Conservation (phyloP, 1,140 invertebrate species). For the Epicauta chinensis region DNA sequence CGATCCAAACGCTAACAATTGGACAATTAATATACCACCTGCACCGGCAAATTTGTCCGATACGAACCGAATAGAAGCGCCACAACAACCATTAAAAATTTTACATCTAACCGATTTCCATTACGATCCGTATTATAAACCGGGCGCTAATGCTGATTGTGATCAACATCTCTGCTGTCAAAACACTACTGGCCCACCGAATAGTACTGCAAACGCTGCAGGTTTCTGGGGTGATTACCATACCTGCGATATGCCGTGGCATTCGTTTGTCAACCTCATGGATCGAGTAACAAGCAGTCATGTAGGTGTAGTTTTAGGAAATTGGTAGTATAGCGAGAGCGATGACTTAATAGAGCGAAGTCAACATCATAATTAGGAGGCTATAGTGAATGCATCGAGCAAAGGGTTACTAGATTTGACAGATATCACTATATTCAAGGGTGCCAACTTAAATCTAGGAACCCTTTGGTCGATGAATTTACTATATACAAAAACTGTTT, state of each 20-base stretch:
- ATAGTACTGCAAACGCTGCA: slow-evolving; percentile 46
- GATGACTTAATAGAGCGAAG: too few relatives aligned
- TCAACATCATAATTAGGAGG: background rate
- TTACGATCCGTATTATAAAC: slow-evolving; percentile 66
- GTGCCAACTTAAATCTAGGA: too few relatives aligned
- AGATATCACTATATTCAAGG: too few relatives aligned
- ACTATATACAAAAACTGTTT: too few relatives aligned
- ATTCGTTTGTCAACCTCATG: slow-evolving; percentile 56
- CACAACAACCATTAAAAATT: slow-evolving; percentile 46
- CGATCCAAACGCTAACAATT: slow-evolving; percentile 26
- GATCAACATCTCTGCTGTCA: slow-evolving; percentile 74
- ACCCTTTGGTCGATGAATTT: too few relatives aligned
- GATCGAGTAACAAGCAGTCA: slow-evolving; percentile 49
- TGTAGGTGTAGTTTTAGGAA: too few relatives aligned
- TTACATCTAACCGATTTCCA: slow-evolving; percentile 78
- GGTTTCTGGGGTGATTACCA: slow-evolving; percentile 75
- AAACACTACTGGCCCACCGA: slow-evolving; percentile 28
- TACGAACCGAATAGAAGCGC: slow-evolving; percentile 1
- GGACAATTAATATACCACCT: slow-evolving; percentile 28
- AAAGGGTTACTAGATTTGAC: background rate
- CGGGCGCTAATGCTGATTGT: slow-evolving; percentile 61
- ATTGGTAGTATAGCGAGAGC: too few relatives aligned
- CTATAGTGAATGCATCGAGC: background rate
- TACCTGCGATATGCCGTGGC: slow-evolving; percentile 65
- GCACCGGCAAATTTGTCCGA: background rate